Base-by-base conservation (phyloP, 2,113 vertebrate genomes). In the Anoplopoma fimbria region DNA sequence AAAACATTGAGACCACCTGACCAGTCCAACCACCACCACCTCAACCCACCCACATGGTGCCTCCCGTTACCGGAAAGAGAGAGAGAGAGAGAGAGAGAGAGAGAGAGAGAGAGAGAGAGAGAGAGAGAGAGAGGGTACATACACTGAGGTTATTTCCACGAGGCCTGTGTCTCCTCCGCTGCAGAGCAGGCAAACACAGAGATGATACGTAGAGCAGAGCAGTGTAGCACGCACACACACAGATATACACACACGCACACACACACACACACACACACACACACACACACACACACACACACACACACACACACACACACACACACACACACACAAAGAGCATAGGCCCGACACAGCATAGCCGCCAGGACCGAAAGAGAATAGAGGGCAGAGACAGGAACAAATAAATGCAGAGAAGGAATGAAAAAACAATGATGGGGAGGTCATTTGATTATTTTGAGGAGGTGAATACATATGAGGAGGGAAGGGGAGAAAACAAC, bases 91-190 rank as follows among this genome's bases (percentile, higher is more conserved):
- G 71, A 73, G 33, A 57, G 51, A 65, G 9, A 36, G 33, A 53
- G n/a, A 49, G 51, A 19, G 69, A 69, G 21, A 51, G 64, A 36
- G 45, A 70, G 78, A 27, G 19, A 40, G 4, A 65, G 58, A 80
- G 10, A 34, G 12, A 68, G 42, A 88, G 76, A 75, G 68, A 81
- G 78, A 74, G 68, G n/a, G 90, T 93, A 93, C 93, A 93, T 94
- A 94, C 93, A 93, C 93, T 93, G 88, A 93, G 92, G 87, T 94
- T 93, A 93, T 92, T 92, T 90, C 93, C 92, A 3, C 92, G 91
- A 73, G 91, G 93, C 51, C 88, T 92, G 92, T 94, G 92, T 93
- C 92, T 92, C 76, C 93, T 93, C 93, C 93, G 92, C 93, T 94
- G 93, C 88, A 93, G 87, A 91, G 89, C 90, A 93, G 89, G 82